These are phyloP conservation scores for Conus betulinus DNA, from an alignment of 1,140 invertebrate genomes.

Conservation along the genomic window DNA sequence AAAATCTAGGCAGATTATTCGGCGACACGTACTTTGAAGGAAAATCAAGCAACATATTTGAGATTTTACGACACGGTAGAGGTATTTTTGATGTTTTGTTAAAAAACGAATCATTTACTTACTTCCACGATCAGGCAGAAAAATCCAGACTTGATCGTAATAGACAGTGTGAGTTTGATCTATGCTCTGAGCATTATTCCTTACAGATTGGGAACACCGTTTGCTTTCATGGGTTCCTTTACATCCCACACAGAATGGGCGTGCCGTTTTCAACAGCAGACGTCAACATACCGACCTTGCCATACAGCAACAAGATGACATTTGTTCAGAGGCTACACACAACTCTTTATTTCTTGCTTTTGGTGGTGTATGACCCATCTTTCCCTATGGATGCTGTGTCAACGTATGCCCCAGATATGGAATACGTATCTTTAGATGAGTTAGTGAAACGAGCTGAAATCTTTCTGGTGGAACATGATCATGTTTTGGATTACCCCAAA, in stretches of 20 bases:
- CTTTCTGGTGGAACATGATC: constrained; percentile 44
- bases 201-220: constrained; percentile 43
- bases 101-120: constrained; percentile 24
- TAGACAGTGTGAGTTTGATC: constrained; percentile 21
- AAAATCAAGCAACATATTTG: background rate
- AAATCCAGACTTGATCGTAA: constrained; percentile 25
- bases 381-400: background rate
- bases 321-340: constrained; percentile 38
- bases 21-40: constrained; percentile 31
- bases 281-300: background rate
- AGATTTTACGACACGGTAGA: background rate
- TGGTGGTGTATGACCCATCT: background rate
- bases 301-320: constrained; percentile 33
- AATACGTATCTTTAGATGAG: constrained; percentile 15
- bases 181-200: constrained; percentile 32
- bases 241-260: background rate
- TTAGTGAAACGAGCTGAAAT: constrained; percentile 36
- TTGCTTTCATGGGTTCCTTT: constrained; percentile 24
- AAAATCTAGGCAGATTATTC: background rate
- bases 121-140: background rate
- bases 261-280: constrained; percentile 26
- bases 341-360: background rate
- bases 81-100: constrained; percentile 9
- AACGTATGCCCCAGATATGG: constrained; percentile 34
- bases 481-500: constrained; percentile 46